Evolutionary conservation across 2,888 invertebrate genomes (phyloP).

Genomic region (Lepidonotus clava): DNA sequence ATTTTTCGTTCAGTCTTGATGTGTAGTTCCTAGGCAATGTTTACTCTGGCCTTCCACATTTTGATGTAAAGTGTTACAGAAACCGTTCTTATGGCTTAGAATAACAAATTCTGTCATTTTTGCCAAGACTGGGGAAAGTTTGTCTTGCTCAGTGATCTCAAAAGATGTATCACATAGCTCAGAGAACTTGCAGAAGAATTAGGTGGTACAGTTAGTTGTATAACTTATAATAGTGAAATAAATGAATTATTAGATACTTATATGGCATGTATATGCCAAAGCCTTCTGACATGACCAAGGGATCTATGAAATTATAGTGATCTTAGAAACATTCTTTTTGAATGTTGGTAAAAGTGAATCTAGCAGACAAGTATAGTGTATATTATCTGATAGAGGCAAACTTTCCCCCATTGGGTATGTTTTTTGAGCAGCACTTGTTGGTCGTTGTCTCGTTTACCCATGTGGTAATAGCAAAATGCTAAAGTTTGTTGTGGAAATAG

Average conservation of each 20-base stretch:
- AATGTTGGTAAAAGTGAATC: too few species aligned
- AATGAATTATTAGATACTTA: too few species aligned
- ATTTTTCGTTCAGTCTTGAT: constrained; percentile 29
- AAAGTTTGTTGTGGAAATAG: not conserved
- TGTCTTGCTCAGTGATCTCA: not conserved
- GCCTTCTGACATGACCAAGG: too few species aligned
- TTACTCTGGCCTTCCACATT: not conserved
- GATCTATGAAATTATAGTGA: too few species aligned
- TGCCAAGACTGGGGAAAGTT: not conserved
- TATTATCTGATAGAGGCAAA: too few species aligned
- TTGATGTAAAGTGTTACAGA: constrained; percentile 7
- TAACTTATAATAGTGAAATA: too few species aligned
- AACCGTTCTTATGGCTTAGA: not conserved
- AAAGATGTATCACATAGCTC: not conserved
- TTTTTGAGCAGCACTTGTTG: not conserved
- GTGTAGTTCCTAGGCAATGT: constrained; percentile 4
- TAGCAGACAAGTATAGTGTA: too few species aligned
- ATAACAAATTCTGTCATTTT: not conserved
- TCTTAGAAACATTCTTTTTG: too few species aligned
- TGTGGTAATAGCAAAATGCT: not conserved
- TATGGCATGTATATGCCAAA: too few species aligned
- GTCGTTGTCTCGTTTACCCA: not conserved
- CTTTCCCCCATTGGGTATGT: too few species aligned
- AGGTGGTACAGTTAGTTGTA: too few species aligned
- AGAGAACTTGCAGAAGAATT: not conserved